Conservation (phyloP, 2,113 vertebrate genomes). For the Irena cyanogastra region DNA sequence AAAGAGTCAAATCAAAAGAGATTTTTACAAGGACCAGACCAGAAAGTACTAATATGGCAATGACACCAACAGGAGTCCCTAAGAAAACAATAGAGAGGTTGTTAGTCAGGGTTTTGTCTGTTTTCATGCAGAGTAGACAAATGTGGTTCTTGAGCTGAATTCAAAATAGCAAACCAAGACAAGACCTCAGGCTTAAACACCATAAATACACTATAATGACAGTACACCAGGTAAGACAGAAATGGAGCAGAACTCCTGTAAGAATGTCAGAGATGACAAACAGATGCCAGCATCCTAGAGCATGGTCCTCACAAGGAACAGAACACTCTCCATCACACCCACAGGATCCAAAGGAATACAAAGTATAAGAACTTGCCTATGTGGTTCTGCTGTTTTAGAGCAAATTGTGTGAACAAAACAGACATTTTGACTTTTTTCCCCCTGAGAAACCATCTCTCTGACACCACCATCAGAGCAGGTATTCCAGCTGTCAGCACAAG, state of each 20-base stretch:
- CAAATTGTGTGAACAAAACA: background rate
- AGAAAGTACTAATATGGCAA: background rate
- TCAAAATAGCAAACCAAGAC: background rate
- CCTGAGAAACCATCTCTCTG: background rate
- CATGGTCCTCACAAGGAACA: background rate
- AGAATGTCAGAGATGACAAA: background rate
- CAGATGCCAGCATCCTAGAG: background rate
- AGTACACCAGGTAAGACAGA: background rate
- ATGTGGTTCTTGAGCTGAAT: background rate
- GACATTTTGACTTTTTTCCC: background rate
- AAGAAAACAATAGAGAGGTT: background rate
- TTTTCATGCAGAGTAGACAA: background rate
- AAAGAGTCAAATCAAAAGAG: background rate
- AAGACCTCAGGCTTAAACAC: background rate
- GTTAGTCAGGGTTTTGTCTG: background rate
- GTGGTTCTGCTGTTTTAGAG: background rate
- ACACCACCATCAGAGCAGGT: background rate
- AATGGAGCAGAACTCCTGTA: background rate
- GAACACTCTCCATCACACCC: background rate
- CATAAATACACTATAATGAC: too few relatives aligned
- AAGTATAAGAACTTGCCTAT: background rate
- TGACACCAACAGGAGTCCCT: background rate
- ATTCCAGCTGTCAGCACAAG: background rate
- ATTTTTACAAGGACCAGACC: background rate
- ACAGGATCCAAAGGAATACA: background rate